Percentiles rank a stretch among this genome's conserved stretches.
These are phyloP conservation scores for Lycocorax pyrrhopterus DNA, from an alignment of 2,113 vertebrate species.

Conservation along the genomic window DNA sequence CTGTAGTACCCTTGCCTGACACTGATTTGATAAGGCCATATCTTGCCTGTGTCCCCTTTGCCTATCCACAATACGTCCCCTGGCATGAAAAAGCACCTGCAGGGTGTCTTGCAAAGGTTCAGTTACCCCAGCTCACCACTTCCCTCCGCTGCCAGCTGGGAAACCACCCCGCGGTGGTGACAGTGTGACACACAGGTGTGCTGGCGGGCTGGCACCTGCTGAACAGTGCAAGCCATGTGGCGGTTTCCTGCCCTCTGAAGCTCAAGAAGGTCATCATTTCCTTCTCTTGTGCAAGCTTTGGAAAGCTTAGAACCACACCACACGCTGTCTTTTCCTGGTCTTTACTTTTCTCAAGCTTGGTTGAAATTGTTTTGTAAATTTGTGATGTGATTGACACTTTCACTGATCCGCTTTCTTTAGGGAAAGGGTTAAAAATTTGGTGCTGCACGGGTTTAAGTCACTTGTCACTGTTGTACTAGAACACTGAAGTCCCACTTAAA, in stretches of 20 bases:
- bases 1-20: not conserved
- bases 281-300: not conserved
- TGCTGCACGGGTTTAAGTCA: not conserved
- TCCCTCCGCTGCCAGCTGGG: not conserved
- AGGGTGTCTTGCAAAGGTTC: not conserved
- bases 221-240: accelerated
- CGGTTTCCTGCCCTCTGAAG: not conserved
- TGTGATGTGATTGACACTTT: not conserved
- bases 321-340: not conserved
- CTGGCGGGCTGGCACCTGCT: not conserved
- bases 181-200: not conserved
- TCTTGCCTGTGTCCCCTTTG: not conserved
- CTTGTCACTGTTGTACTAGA: not conserved
- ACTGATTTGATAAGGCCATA: not conserved
- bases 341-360: not conserved
- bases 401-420: not conserved
- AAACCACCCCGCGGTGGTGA: accelerated
- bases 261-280: accelerated
- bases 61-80: accelerated
- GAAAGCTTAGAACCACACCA: not conserved
- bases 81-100: not conserved
- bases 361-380: not conserved
- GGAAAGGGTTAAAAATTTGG: not conserved
- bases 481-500: not conserved
- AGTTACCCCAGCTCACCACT: not conserved